These are phyloP conservation scores for Torymus auratus DNA, from an alignment of 2,888 invertebrate genomes.

Conservation along the genomic window DNA sequence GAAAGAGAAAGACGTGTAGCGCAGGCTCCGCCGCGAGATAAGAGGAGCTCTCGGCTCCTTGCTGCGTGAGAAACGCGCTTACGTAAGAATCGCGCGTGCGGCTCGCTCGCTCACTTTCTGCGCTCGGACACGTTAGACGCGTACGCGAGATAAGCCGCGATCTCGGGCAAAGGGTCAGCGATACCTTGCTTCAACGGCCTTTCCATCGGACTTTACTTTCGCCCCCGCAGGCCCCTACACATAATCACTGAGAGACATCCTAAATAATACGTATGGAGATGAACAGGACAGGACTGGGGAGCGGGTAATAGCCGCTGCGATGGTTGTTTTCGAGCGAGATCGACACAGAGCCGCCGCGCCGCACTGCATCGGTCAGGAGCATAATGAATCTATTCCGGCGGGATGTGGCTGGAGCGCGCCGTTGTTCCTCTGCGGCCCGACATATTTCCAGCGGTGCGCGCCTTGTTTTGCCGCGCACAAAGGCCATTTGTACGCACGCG, in stretches of 20 bases:
- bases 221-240: not conserved
- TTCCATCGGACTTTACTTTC: not conserved
- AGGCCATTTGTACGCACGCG: conserved; percentile 32
- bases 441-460: conserved; percentile 5
- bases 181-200: not conserved
- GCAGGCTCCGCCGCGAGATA: not conserved
- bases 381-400: conserved; percentile 70
- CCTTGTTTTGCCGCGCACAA: conserved; percentile 32
- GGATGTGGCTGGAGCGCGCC: conserved; percentile 55
- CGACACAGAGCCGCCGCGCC: conserved; percentile 51
- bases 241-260: no score
- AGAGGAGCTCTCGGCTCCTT: conserved; percentile 13
- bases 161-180: conserved; percentile 33
- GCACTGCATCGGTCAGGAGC: conserved; percentile 39
- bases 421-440: not conserved
- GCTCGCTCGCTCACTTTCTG: not conserved
- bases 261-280: no score
- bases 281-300: no score
- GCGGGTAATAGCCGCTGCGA: conserved; percentile 50
- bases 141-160: conserved; percentile 42
- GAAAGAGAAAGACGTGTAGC: no score
- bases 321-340: conserved; percentile 68
- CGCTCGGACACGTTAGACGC: conserved; percentile 40
- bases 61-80: conserved; percentile 43
- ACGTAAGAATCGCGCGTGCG: conserved; percentile 31